A percentile compares a stretch with the other conserved stretches of the same genome.
phyloP scores from a whole-genome alignment of 2,888 invertebrate genomes.

The Noctuana brunneofusca region DNA sequence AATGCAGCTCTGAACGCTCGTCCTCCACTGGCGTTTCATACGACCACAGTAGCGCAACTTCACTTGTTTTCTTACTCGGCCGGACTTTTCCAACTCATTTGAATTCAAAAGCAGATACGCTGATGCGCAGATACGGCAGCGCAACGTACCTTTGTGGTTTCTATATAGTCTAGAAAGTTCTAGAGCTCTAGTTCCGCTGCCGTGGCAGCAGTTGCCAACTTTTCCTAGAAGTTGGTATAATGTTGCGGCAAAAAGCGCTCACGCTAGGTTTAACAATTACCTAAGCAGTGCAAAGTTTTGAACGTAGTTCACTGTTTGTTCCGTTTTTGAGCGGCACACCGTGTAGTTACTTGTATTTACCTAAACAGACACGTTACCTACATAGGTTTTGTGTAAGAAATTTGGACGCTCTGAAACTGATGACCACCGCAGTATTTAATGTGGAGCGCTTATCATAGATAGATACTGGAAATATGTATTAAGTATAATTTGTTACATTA shows the following conservation, averaged over 20 bases:
- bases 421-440: not conserved
- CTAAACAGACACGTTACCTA: slow-evolving; percentile 32
- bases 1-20: slow-evolving; percentile 24
- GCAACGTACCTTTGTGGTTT: slow-evolving; percentile 75
- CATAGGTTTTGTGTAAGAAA: slow-evolving; percentile 26
- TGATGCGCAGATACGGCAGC: slow-evolving; percentile 71
- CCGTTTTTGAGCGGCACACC: slow-evolving; percentile 52
- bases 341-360: slow-evolving; percentile 38
- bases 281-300: slow-evolving; percentile 74
- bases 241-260: slow-evolving; percentile 79
- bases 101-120: slow-evolving; percentile 81
- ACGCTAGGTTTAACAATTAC: slow-evolving; percentile 81
- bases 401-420: slow-evolving; percentile 7
- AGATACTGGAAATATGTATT: not conserved
- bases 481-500: not conserved
- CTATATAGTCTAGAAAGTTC: slow-evolving; percentile 73
- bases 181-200: slow-evolving; percentile 58
- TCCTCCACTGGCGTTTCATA: slow-evolving; percentile 52
- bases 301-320: slow-evolving; percentile 59
- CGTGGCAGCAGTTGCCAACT: slow-evolving; percentile 71
- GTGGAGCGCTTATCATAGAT: not conserved
- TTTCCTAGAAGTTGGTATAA: slow-evolving; percentile 72
- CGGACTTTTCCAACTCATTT: slow-evolving; percentile 82
- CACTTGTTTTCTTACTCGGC: slow-evolving; percentile 73
- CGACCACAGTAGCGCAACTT: slow-evolving; percentile 43